Conservation (phyloP, 2,797 vertebrate genomes). For the Scleropages formosus region DNA sequence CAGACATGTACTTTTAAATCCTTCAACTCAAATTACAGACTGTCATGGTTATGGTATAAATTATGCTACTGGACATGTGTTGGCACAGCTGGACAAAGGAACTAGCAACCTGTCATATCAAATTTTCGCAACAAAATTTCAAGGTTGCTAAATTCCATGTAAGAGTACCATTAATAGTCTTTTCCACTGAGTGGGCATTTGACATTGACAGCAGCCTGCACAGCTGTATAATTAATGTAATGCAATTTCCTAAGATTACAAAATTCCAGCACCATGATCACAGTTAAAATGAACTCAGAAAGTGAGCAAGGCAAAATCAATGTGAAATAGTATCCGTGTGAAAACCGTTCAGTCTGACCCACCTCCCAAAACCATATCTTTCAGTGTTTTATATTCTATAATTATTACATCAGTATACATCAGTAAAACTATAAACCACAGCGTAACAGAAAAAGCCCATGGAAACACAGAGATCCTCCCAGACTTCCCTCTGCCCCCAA, state of each 20-base stretch:
- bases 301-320: not conserved
- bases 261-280: slow-evolving; percentile 12
- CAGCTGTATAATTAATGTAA: slow-evolving; percentile 13
- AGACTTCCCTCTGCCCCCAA: not conserved
- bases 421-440: slow-evolving; percentile 37
- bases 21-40: not conserved
- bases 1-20: slow-evolving; percentile 1
- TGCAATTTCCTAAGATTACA: not conserved
- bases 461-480: slow-evolving; percentile 24
- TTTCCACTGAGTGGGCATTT: slow-evolving; percentile 22
- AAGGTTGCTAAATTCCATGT: slow-evolving; percentile 23
- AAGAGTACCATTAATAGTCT: slow-evolving; percentile 15
- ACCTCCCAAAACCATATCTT: not conserved
- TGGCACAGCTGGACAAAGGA: not conserved
- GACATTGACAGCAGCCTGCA: not conserved
- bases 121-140: slow-evolving; percentile 13
- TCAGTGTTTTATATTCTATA: not conserved
- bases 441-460: not conserved
- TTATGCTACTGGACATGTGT: not conserved
- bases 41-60: not conserved
- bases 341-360: not conserved
- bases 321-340: not conserved
- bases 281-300: slow-evolving; percentile 4
- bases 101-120: slow-evolving; percentile 11
- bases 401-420: slow-evolving; percentile 33